phyloP scores from a whole-genome alignment of 2,113 vertebrate genomes.

The Coreoperca whiteheadi region DNA sequence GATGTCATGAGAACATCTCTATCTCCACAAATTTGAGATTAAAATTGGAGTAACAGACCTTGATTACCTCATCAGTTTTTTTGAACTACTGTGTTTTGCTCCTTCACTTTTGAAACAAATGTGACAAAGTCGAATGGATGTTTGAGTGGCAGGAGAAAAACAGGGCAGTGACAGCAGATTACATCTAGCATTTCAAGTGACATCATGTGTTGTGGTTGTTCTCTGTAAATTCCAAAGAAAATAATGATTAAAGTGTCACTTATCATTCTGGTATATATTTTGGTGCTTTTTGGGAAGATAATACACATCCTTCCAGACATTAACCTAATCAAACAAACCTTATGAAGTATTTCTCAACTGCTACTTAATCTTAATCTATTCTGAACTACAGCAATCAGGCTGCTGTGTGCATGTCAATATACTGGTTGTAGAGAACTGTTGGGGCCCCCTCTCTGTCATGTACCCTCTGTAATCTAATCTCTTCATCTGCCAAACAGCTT shows the following conservation, averaged over 20 bases:
- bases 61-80: background rate
- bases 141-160: background rate
- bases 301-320: background rate
- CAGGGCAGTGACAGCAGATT: background rate
- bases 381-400: conserved; percentile 2
- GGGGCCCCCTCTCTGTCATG: conserved; percentile 11
- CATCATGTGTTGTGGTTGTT: background rate
- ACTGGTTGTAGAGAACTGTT: background rate
- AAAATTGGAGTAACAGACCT: background rate
- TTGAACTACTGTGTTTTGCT: background rate
- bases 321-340: background rate
- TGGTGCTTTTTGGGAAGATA: background rate
- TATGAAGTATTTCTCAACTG: background rate
- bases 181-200: background rate
- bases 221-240: background rate
- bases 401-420: conserved; percentile 5
- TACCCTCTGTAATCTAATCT: conserved; percentile 18
- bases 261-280: background rate
- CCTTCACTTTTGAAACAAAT: background rate
- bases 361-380: background rate
- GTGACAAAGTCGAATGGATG: background rate
- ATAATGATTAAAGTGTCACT: background rate
- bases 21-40: conserved; percentile 8
- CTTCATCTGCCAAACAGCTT: conserved; percentile 33
- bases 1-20: conserved; percentile 14